Percentiles rank a stretch among this genome's conserved stretches.
These are phyloP conservation scores for Amiota minor DNA, from an alignment of 2,888 invertebrate species.

Conservation along the genomic window DNA sequence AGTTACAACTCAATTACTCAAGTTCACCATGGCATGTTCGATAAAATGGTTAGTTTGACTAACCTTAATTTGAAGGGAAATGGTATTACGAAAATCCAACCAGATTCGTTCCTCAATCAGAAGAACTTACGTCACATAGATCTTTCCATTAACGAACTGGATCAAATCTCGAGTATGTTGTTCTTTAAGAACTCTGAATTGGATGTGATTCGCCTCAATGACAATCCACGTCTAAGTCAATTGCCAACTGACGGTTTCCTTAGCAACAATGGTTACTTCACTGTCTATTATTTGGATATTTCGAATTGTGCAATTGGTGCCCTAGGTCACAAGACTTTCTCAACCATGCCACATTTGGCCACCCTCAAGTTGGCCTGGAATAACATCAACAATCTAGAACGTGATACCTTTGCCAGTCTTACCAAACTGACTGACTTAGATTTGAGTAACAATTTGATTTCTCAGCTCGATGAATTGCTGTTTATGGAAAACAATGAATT, in stretches of 20 bases:
- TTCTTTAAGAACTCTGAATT: constrained; percentile 82
- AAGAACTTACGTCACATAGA: constrained; percentile 81
- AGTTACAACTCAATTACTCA: constrained; percentile 80
- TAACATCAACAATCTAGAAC: constrained; percentile 76
- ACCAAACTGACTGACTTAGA: constrained; percentile 81
- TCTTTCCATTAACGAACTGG: constrained; percentile 82
- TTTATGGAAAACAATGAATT: constrained; percentile 81
- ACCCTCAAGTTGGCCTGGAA: constrained; percentile 81
- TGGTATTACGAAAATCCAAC: constrained; percentile 80
- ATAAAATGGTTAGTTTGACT: constrained; percentile 78
- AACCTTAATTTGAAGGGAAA: constrained; percentile 82
- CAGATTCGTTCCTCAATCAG: constrained; percentile 80
- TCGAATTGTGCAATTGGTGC: constrained; percentile 82
- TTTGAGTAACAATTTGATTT: constrained; percentile 81
- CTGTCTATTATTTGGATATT: constrained; percentile 82
- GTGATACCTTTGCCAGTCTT: constrained; percentile 76
- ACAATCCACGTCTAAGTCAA: constrained; percentile 80
- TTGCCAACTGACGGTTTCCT: constrained; percentile 81
- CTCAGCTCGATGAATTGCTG: constrained; percentile 77
- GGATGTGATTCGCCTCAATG: constrained; percentile 81
- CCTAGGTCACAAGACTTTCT: constrained; percentile 79
- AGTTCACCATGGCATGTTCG: constrained; percentile 80
- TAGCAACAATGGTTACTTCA: constrained; percentile 77
- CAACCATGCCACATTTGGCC: constrained; percentile 81
- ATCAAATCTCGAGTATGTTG: constrained; percentile 79